Conservation (phyloP, 2,113 vertebrate species). For the Podarcis cretensis region DNA sequence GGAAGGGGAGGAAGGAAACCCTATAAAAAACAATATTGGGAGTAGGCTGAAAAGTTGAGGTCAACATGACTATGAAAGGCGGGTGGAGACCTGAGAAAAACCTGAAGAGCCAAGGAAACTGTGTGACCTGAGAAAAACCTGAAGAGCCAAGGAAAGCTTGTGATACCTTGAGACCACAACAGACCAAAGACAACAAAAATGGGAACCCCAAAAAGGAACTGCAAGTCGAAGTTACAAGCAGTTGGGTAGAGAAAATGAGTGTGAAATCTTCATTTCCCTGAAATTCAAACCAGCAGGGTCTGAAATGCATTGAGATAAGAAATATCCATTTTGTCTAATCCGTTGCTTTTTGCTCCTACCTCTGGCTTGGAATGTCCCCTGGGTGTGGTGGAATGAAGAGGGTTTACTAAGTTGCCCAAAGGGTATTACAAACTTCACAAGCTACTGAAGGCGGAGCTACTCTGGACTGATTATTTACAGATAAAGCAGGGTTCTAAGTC, state of each 20-base stretch:
- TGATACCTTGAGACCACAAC: background rate
- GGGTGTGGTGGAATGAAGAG: background rate
- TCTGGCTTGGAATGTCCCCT: too few species aligned
- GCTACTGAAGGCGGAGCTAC: background rate
- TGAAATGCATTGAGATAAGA: too few species aligned
- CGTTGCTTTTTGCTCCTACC: too few species aligned
- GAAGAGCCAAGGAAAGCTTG: background rate
- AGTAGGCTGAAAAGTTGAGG: background rate
- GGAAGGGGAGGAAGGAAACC: background rate
- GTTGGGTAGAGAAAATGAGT: too few species aligned
- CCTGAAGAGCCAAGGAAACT: background rate
- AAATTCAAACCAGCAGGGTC: too few species aligned
- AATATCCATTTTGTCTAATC: too few species aligned
- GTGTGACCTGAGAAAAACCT: background rate
- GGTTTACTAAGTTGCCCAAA: background rate
- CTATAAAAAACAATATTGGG: background rate
- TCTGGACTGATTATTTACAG: background rate
- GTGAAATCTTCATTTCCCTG: too few species aligned
- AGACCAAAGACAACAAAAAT: too few species aligned
- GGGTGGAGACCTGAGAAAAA: background rate
- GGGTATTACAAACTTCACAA: background rate
- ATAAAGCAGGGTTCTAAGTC: too few species aligned
- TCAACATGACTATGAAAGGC: rapidly evolving
- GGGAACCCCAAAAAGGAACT: too few species aligned
- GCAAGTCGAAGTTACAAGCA: too few species aligned